Percentiles rank a stretch among this genome's conserved stretches.
phyloP scores from a whole-genome alignment of 2,113 vertebrate species.

The Chlorodrepanis virens region DNA sequence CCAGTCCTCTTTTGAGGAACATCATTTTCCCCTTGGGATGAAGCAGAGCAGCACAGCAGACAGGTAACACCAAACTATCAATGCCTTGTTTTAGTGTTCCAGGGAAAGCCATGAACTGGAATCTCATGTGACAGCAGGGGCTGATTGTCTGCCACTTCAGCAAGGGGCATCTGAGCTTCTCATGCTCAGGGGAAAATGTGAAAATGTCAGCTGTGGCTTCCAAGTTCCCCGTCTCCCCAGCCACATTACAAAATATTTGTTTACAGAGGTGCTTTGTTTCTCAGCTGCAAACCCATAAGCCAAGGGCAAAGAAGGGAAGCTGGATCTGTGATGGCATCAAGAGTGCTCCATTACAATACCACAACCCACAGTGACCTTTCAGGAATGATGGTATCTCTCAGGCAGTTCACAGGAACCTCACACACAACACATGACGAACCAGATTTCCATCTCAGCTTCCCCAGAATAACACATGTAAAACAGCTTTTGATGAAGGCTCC shows the following conservation, averaged over 20 bases:
- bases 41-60: not conserved
- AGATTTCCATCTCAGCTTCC: not conserved
- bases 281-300: not conserved
- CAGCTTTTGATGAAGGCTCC: not conserved
- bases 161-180: not conserved
- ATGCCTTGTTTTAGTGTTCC: not conserved
- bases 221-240: not conserved
- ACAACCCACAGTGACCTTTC: slow-evolving; percentile 2
- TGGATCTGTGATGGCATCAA: not conserved
- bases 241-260: not conserved
- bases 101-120: not conserved
- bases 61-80: not conserved
- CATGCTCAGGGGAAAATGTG: not conserved
- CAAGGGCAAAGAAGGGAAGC: not conserved
- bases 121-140: not conserved
- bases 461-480: not conserved
- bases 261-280: not conserved
- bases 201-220: slow-evolving; percentile 7
- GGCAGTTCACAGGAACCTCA: not conserved
- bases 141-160: not conserved
- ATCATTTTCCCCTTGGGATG: not conserved
- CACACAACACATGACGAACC: not conserved
- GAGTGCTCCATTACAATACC: not conserved
- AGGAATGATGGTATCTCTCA: not conserved
- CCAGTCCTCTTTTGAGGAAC: not conserved